Base-by-base conservation (phyloP, 2,888 invertebrate species). In the Dryadula phaetusa region DNA sequence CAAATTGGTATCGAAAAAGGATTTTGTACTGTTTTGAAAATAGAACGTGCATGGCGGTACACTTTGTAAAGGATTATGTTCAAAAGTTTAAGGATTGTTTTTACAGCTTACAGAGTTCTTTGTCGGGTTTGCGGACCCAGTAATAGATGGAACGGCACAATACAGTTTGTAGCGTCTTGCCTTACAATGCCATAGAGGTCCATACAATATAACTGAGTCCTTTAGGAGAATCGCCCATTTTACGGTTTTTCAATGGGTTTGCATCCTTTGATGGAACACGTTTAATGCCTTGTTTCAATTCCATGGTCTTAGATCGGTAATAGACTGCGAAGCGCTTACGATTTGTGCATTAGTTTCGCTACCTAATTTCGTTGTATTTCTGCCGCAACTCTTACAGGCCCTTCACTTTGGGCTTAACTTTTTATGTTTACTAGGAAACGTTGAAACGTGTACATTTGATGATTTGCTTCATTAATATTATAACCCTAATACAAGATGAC, bases 11-110 rank as follows among this genome's bases (percentile, higher is more conserved):
- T 85, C 87, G 85, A 89, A 92, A 87, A 90, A 79, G 89, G 87
- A 89, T 90, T 86, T 88, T 87, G 87, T 88, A 84, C 91, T 92
- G 91, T 92, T 92, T 92, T 91, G 86, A 80, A 90, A 92, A 92
- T 90, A 90, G 74, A 80, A 78, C 79, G 78, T 78, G 80, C 77
- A 76, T 74, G 79, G 82, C 86, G 90, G 89, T 80, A 74, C 77
- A 79, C 87, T 88, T 89, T 90, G 86, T 82, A 84, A 78, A 81
- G 90, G 92, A 90, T 92, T 92, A 89, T 77, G 79, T 84, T 84
- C 79, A 80, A 76, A 79, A 76, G 77, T 78, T 80, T 85, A 83
- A 76, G 82, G 86, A 87, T 89, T 92, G 91, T 92, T 92, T 91
- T 91, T 92, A 91, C 92, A 92, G 90, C 90, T 88, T 84, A 80